A percentile compares a stretch with the other conserved stretches of the same genome.
Conservation (phyloP, 2,888 invertebrate genomes). For the Ditula angustiorana region DNA sequence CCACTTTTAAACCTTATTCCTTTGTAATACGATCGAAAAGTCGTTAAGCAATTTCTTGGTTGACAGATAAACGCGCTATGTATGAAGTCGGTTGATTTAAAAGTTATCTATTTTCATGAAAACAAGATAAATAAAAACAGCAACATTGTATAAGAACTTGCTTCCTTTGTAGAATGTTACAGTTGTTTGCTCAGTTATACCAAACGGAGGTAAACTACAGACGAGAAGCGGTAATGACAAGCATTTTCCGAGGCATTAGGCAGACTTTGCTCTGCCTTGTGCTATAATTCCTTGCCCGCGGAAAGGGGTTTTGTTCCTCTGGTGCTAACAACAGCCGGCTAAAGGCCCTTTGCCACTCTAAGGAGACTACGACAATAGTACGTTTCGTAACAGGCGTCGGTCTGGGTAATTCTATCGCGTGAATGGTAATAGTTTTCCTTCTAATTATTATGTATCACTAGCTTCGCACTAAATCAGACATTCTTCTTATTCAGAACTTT, state of each 20-base stretch:
- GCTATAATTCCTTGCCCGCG: background rate
- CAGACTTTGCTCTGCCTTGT: background rate
- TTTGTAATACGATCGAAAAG: too few relatives aligned
- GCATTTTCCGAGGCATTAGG: conserved; percentile 1
- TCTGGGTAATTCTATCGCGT: background rate
- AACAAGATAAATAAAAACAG: background rate
- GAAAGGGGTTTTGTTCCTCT: conserved; percentile 21
- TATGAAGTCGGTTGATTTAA: too few relatives aligned
- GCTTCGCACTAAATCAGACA: too few relatives aligned
- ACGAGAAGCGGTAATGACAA: conserved; percentile 1
- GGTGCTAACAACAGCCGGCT: conserved; percentile 4
- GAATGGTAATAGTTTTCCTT: background rate
- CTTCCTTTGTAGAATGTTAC: background rate
- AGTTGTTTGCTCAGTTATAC: background rate
- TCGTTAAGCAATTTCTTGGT: too few relatives aligned
- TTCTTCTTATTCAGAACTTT: too few relatives aligned
- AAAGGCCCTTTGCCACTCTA: background rate
- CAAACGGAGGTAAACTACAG: background rate
- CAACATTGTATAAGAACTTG: background rate
- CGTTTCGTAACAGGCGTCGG: conserved; percentile 10
- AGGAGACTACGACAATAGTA: background rate
- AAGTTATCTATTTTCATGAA: background rate
- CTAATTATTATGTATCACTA: background rate
- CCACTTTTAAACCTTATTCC: too few relatives aligned
- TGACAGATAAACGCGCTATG: too few relatives aligned